Conservation (phyloP, 2,797 vertebrate species). For the Rhincodon typus region DNA sequence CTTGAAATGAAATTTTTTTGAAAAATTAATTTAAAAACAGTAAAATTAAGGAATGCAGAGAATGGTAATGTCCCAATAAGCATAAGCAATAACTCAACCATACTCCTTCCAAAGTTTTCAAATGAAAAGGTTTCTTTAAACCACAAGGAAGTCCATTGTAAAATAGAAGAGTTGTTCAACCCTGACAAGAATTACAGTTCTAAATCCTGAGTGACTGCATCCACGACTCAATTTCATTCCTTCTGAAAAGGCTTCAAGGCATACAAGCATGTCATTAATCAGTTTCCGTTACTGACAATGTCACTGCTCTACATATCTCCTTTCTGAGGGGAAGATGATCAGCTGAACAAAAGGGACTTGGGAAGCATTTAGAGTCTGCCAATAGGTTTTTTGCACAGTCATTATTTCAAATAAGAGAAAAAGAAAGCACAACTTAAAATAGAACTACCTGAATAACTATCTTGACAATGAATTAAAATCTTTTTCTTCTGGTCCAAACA, state of each 20-base stretch:
- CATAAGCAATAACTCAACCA: background rate
- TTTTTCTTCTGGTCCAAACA: no score
- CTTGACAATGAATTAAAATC: background rate
- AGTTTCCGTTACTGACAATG: slow-evolving; percentile 22
- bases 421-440: background rate
- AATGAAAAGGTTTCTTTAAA: background rate
- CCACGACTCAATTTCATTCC: background rate
- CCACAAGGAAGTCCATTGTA: background rate
- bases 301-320: background rate
- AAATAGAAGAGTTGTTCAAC: background rate
- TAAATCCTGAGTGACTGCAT: background rate
- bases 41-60: background rate
- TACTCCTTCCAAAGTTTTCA: background rate
- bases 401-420: background rate
- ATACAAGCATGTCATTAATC: background rate
- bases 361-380: background rate
- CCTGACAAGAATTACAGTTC: background rate
- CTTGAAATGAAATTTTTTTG: background rate
- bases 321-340: background rate
- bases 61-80: no score
- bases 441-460: background rate
- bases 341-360: background rate
- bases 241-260: background rate
- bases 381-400: background rate
- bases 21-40: background rate